These are phyloP conservation scores for Eueides isabella DNA, from an alignment of 1,140 invertebrate genomes.

Conservation along the genomic window DNA sequence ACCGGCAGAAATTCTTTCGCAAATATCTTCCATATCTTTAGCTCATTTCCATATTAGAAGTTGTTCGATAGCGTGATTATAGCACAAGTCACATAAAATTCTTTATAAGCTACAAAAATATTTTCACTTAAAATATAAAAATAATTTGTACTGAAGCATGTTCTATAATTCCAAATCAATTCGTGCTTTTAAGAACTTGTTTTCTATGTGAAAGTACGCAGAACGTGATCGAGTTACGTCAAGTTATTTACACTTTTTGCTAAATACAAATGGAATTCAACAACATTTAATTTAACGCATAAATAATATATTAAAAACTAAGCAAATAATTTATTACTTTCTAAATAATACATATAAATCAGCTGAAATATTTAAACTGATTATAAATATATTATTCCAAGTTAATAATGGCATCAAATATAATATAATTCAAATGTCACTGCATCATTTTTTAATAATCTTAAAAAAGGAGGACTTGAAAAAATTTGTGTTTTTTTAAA, in stretches of 20 bases:
- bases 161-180: background rate
- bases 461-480: constrained; percentile 15
- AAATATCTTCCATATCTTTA: background rate
- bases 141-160: constrained; percentile 9
- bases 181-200: constrained; percentile 23
- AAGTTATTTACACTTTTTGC: background rate
- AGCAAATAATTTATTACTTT: background rate
- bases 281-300: background rate
- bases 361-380: background rate
- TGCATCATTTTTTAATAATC: constrained; percentile 17
- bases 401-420: background rate
- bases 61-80: constrained; percentile 11
- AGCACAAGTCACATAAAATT: constrained; percentile 26
- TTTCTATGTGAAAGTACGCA: constrained; percentile 1
- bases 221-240: background rate
- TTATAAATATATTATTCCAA: background rate
- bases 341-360: background rate
- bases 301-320: background rate
- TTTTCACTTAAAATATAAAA: constrained; percentile 5
- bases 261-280: background rate
- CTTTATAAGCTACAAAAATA: constrained; percentile 6
- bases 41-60: constrained; percentile 10
- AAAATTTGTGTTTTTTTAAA: background rate
- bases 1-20: background rate
- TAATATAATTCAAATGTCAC: background rate